phyloP scores from a whole-genome alignment of 2,113 vertebrate genomes.

The Pedetes capensis region DNA sequence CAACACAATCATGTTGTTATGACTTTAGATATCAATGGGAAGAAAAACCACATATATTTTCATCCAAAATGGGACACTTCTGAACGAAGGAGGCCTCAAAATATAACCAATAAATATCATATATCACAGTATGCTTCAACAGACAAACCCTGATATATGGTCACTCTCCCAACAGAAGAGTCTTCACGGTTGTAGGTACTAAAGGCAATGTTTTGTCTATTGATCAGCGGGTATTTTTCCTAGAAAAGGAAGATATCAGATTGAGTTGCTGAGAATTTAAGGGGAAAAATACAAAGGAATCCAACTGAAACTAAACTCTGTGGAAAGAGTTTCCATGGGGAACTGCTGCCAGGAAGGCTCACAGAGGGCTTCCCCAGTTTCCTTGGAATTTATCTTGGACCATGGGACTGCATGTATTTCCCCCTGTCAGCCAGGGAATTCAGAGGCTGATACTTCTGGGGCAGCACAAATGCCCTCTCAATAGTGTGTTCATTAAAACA shows the following conservation, averaged over 20 bases:
- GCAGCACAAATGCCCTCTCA: no score
- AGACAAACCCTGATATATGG: neutral
- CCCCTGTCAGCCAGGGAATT: accelerated
- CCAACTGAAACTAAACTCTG: neutral
- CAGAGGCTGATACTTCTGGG: neutral
- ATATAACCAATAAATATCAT: neutral
- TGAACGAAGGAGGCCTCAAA: neutral
- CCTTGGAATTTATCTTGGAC: neutral
- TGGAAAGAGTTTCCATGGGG: neutral
- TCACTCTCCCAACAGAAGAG: neutral
- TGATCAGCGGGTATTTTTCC: neutral
- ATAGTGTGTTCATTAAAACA: neutral
- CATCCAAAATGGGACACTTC: neutral
- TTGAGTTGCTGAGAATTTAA: neutral
- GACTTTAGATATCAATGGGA: neutral
- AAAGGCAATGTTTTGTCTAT: neutral
- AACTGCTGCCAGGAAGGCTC: accelerated
- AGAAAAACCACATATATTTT: neutral
- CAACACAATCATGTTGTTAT: no score
- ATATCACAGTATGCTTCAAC: neutral
- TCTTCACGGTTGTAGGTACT: neutral
- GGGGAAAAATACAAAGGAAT: neutral
- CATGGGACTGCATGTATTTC: neutral
- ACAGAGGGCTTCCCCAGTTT: accelerated
- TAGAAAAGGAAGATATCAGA: neutral